Evolutionary conservation across 2,113 vertebrate genomes (phyloP), one percentile per base, ranked within the genome.

Genomic region (Brachypteracias leptosomus): DNA sequence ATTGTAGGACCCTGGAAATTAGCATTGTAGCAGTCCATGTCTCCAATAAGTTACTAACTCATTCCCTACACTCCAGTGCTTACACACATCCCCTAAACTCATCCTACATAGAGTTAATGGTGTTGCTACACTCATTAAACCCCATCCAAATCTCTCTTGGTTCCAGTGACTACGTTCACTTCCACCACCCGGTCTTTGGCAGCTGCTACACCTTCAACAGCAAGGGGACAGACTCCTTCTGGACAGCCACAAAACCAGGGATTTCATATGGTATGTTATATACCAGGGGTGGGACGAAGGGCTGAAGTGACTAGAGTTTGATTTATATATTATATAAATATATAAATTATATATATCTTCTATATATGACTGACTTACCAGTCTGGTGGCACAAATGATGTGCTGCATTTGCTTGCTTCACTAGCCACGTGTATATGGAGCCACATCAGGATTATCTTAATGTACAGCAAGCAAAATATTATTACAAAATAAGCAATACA

Each of bases 181-280:
- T 95, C 65, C 96, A 98, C 57, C 98, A 98, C 61, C 97, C 98
- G 0, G 93, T 93, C 70, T 98, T 98, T 5, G 97, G 98, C 71
- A 98, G 96, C 85, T 98, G 98, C 89, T 97, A 97, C n/a, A 98
- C 98, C 9, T 97, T 98, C 22, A 97, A 98, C 93, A 97, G 90
- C 62, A 26, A 90, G 2, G 95, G 94, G 8, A 97, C 86, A 11
- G 90, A 96, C 10, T 18, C 80, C 4, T 77, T 89, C 33, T 98
- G 97, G 96, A 57, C 78, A 9, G 65, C 95, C 3, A 94, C 85
- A 2, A 96, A 68, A 28, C 94, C 98, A 0, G 97, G 97, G 11
- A 51, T 97, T 78, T 82, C 93, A 31, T 97, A 97, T 0, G 96
- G 98, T 98, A 93, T 25, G 96, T 87, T 46, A 0, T 6, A 3